phyloP scores from a whole-genome alignment of 2,113 vertebrate species.

The Otus sunia region DNA sequence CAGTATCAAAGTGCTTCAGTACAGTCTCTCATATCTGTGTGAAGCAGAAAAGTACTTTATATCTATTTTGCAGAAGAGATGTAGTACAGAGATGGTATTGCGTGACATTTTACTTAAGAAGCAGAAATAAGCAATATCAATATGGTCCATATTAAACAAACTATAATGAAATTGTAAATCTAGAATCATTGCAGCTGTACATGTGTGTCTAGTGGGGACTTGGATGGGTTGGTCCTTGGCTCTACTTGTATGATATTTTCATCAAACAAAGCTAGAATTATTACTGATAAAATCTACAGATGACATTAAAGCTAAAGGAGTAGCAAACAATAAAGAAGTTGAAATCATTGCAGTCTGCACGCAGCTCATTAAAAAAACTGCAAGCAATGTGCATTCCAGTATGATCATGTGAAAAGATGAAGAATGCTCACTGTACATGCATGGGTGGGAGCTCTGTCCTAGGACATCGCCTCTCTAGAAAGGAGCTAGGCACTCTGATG shows the following conservation, averaged over 20 bases:
- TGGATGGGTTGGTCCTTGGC: background rate
- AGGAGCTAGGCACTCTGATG: background rate
- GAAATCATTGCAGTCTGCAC: background rate
- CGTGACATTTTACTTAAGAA: conserved; percentile 28
- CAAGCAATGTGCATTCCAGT: background rate
- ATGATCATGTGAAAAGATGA: background rate
- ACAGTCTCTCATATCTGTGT: background rate
- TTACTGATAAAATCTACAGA: background rate
- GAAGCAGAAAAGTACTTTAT: background rate
- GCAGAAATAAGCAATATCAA: background rate
- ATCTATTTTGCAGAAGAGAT: background rate
- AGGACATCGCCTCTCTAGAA: background rate
- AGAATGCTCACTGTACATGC: fast-evolving
- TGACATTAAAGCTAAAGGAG: background rate
- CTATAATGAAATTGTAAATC: background rate
- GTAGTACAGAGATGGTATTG: background rate
- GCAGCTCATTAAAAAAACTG: background rate
- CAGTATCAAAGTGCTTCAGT: background rate
- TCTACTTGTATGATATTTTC: background rate
- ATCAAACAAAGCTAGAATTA: background rate
- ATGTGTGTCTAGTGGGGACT: background rate
- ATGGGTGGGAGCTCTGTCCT: background rate
- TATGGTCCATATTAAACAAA: background rate
- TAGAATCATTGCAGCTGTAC: background rate
- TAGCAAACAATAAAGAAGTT: background rate